Conservation (phyloP, 2,888 invertebrate genomes). For the Heliconius charithonia region DNA sequence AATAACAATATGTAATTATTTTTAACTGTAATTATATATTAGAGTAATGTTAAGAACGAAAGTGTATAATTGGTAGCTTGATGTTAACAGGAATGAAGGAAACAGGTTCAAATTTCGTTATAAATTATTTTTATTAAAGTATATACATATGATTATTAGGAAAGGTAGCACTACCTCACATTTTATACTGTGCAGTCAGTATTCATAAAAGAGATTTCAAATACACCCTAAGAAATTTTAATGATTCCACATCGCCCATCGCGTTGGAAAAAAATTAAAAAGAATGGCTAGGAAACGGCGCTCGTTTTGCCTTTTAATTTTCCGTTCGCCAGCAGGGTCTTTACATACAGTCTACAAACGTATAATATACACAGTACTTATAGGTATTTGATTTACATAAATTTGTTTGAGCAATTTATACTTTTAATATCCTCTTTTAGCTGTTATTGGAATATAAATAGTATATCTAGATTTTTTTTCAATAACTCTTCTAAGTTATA, state of each 20-base stretch:
- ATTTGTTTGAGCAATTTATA: conserved; percentile 19
- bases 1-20: neutral
- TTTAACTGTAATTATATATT: neutral
- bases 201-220: conserved; percentile 31
- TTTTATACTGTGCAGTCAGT: neutral
- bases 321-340: conserved; percentile 69
- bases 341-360: conserved; percentile 43
- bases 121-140: no score
- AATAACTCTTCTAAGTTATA: neutral
- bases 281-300: conserved; percentile 73
- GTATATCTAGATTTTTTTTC: neutral
- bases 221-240: conserved; percentile 67
- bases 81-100: neutral
- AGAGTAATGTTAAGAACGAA: neutral
- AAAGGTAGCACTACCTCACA: neutral
- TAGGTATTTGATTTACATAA: conserved; percentile 13
- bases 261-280: conserved; percentile 72
- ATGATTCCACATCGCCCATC: conserved; percentile 71
- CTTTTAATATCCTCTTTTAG: conserved; percentile 15
- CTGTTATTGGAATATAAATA: neutral
- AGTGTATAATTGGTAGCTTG: neutral
- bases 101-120: neutral
- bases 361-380: conserved; percentile 37
- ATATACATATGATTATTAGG: neutral
- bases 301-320: conserved; percentile 79